Evolutionary conservation across 2,797 vertebrate species (phyloP).

Genomic region (Strix occidentalis): DNA sequence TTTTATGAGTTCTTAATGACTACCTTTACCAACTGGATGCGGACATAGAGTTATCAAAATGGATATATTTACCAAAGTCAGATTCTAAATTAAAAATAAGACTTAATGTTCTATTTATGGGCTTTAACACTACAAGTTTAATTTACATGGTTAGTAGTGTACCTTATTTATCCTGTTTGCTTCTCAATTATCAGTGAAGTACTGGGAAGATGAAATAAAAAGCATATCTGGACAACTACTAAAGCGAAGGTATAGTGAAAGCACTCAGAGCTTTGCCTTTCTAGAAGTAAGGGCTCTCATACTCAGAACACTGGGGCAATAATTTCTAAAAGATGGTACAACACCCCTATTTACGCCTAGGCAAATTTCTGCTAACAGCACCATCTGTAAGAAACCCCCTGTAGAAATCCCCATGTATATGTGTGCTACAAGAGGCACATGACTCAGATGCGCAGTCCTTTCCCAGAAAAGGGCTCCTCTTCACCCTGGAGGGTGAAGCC

Average conservation of each 20-base stretch:
- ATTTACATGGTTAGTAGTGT: not conserved
- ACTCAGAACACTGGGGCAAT: not conserved
- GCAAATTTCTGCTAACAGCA: not conserved
- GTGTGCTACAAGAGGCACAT: not conserved
- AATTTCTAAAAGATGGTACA: not conserved
- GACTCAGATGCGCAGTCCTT: not conserved
- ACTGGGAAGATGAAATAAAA: not conserved
- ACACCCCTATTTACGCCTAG: not conserved
- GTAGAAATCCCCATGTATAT: rapidly evolving
- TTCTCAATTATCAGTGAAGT: not conserved
- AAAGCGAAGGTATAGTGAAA: not conserved
- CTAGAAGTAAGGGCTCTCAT: not conserved
- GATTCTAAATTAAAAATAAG: not conserved
- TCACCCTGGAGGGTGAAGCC: not conserved
- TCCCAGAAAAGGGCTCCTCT: not conserved
- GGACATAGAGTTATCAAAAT: not conserved
- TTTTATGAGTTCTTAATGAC: not conserved
- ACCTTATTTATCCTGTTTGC: not conserved
- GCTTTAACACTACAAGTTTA: not conserved
- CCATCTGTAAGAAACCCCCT: not conserved
- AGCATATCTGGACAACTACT: not conserved
- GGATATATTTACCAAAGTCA: not conserved
- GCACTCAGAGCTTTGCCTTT: not conserved
- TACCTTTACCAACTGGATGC: not conserved
- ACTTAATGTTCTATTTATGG: not conserved